Evolutionary conservation across 2,888 invertebrate genomes (phyloP), one percentile per base, ranked within the genome.

Genomic region (Leucozona laternaria): DNA sequence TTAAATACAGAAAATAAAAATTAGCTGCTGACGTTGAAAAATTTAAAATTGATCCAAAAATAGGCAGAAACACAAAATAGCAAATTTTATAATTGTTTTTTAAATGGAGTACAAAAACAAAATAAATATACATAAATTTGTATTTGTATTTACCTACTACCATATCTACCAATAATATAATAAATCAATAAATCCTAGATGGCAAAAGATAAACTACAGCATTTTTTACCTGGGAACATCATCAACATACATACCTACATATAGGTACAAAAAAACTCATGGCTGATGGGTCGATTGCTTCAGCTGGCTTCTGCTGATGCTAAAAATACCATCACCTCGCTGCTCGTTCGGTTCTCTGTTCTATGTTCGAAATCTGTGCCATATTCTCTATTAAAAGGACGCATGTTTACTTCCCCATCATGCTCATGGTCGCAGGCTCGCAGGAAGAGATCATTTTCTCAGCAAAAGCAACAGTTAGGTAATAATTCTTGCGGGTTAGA

Each of bases 381-480:
- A 40, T 43, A 31, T 34, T 57, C 57, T 66, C 76, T 57, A n/a
- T 28, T 37, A 28, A 7, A 28, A 79, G 37, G 43, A 72, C 84
- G 84, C 84, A 85, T 85, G 84, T 70, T 60, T 53, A 31, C 20
- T 60, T 72, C 68, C 71, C 60, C 53, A 43, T 13, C 53, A 43
- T 13, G 50, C 17, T 11, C 45, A 57, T 25, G 48, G 45, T 66
- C 28, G 31, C 62, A 45, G 37, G 48, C 37, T 66, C 28, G 31
- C 62, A 45, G 37, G 25, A 43, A 43, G 17, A 25, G 40, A 64
- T 20, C 31, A 43, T 66, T 25, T 58, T 37, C 76, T 84, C 70
- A 64, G 62, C 22, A 83, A 57, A 53, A 60, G 84, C 84, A 85
- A 85, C 84, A 85, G 84, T 85, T 85, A 72, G 84, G 76, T 80